Evolutionary conservation across 2,113 vertebrate genomes (phyloP).

Genomic region (Indicator maculatus): DNA sequence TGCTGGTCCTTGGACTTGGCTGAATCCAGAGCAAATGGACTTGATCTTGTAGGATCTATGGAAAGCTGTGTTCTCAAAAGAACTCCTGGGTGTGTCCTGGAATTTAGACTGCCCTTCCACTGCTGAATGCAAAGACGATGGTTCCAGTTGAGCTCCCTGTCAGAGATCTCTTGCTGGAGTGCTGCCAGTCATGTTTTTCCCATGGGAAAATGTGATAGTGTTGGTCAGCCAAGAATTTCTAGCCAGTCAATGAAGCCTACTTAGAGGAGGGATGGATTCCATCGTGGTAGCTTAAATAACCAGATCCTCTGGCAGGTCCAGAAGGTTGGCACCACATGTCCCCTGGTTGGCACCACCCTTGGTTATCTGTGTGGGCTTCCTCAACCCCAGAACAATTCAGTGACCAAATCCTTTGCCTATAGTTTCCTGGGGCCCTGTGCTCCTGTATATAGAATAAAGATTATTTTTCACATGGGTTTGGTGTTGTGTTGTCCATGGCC

Average conservation of each 20-base stretch:
- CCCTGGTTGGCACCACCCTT: background rate
- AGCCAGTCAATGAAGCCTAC: background rate
- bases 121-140: background rate
- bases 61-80: background rate
- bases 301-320: constrained; percentile 32
- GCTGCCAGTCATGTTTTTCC: background rate
- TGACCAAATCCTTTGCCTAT: constrained; percentile 24
- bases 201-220: background rate
- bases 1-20: background rate
- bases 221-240: background rate
- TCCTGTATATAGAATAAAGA: constrained; percentile 66
- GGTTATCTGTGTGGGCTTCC: background rate
- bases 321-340: background rate
- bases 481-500: background rate
- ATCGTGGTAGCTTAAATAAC: background rate
- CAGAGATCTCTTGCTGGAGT: background rate
- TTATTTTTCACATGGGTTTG: constrained; percentile 52
- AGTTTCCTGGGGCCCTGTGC: background rate
- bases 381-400: background rate
- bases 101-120: background rate
- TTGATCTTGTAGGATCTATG: background rate
- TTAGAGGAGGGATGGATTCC: background rate
- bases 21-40: background rate
- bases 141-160: rapidly evolving
- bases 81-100: background rate